Evolutionary conservation across 2,888 invertebrate genomes (phyloP), one percentile per base, ranked within the genome.

Genomic region (Lutraria lutraria): DNA sequence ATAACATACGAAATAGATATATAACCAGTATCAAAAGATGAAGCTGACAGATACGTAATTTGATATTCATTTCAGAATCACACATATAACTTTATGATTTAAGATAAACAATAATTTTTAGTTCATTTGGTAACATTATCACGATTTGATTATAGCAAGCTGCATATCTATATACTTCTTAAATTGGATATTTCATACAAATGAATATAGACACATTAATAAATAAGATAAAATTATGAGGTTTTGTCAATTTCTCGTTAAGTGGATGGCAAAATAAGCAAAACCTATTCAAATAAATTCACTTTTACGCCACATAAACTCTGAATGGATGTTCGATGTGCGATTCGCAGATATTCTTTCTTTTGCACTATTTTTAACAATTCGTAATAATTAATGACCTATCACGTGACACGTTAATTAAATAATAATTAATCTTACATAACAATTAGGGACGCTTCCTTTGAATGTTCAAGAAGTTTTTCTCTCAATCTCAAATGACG

Each of bases 401-500:
- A 43, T 31, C 34, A 34, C 34, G 81, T 29, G 81, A 81, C 15
- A 72, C 13, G 15, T 15, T 53, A n/a, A 81, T n/a, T 13, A 25
- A 68, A 68, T 25, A 25, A 68, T 68, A 52, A 34, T 13, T 81
- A n/a, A 60, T 94, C 98, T 97, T 98, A 99, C 98, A 99, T 98
- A 89, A 99, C 99, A 91, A 99, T 98, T 88, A 99, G 97, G 31
- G 98, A 97, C 0, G 99, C 98, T 92, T 98, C 98, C 91, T 97
- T 92, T 0, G 99, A 99, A 96, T 99, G 98, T 95, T 98, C 97
- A 34, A 97, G 96, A 86, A 99, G 97, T 86, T 99, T 97, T 96
- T 99, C 99, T 88, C 99, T 97, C 84, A 99, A 97, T 72, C 99
- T 98, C 93, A 99, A 97, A 96, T 99, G 98, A 8, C 99, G 97